Base-by-base conservation (phyloP, 2,888 invertebrate genomes). In the Orthosia cruda region DNA sequence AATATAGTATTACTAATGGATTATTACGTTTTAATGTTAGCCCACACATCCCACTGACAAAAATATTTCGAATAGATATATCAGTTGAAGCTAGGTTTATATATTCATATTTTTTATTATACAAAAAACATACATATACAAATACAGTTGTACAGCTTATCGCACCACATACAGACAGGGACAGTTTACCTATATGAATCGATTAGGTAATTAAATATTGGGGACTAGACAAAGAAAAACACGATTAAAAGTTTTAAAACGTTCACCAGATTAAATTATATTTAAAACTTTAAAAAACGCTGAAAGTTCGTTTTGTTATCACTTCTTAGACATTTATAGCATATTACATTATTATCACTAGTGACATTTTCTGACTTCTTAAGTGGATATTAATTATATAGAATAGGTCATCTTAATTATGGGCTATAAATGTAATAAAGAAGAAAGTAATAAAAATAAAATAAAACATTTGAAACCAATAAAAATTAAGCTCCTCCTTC, bases 1-100 rank as follows among this genome's bases (percentile, higher is more conserved):
- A 57, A 71, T 80, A 63, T 71, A 77, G 52, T 15, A 15, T 52
- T 20, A 61, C 15, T 69, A 81, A 81, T 75, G 9, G 57, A 45
- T 58, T 57, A 73, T 80, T 65, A 63, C 13, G 12, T 66, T 58
- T 57, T 32, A 63, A 75, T 79, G 23, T 40, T 20, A 13, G 69
- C 55, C 20, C 32, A 16, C 20, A 49, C 26, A 23, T 20, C 1
- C 7, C 0, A 32, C 11, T 20, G 49, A 40, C 40, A 7, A 40
- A 4, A 40, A 26, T 26, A 26, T 26, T 26, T 26, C 26, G 26
- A 26, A 26, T 1, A 26, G 26, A 3, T 3, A 26, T 26, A 26
- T 26, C 1, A 26, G 26, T 3, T 3, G 26, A 3, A 26, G 26
- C 26, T 26, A 26, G 2, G 3, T 26, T 26, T 26, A 26, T 26